Evolutionary conservation across 2,113 vertebrate genomes (phyloP).

Genomic region (Genyomyrus donnyi): DNA sequence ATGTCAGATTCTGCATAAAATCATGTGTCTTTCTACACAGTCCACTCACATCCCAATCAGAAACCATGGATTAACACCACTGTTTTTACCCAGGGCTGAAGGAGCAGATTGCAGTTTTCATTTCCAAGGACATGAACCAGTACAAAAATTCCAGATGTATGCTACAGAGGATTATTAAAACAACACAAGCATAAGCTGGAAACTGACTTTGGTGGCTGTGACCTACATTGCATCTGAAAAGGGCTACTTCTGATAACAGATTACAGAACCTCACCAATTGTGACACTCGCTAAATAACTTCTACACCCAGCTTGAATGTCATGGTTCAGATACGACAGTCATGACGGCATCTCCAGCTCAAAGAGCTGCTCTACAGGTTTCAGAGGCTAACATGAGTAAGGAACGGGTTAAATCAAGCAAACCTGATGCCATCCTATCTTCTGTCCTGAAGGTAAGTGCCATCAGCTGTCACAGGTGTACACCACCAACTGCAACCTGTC

Average conservation of each 20-base stretch:
- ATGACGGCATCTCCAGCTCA: not conserved
- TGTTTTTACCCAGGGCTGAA: not conserved
- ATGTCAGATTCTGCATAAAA: not conserved
- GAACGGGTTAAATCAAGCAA: not conserved
- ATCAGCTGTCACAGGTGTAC: not conserved
- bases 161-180: not conserved
- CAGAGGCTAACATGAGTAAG: not conserved
- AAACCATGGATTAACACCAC: not conserved
- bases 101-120: not conserved
- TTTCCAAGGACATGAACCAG: not conserved
- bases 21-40: not conserved
- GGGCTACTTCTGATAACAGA: not conserved
- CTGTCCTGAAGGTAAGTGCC: not conserved
- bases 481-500: not conserved
- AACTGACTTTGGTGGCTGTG: not conserved
- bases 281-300: not conserved
- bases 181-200: not conserved
- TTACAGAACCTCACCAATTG: not conserved
- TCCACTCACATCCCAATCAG: not conserved
- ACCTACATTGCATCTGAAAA: not conserved
- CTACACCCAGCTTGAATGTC: not conserved
- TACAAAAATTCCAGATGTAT: not conserved
- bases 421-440: not conserved
- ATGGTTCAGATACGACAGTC: not conserved
- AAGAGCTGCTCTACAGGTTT: not conserved